Conservation (phyloP, 1,140 invertebrate genomes). For the Drosophila ananassae region DNA sequence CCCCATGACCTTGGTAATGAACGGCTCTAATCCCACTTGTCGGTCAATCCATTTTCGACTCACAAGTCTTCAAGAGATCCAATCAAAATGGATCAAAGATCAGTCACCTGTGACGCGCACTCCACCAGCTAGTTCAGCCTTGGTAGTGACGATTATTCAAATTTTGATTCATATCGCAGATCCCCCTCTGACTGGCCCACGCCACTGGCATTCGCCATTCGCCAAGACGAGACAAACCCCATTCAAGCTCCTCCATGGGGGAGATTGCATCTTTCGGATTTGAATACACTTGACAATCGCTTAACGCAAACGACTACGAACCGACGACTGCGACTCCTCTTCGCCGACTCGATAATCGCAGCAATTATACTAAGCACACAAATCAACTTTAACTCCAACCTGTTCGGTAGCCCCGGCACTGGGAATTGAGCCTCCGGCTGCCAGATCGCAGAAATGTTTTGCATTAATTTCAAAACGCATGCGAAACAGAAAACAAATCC, state of each 20-base stretch:
- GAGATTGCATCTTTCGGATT: conserved; percentile 53
- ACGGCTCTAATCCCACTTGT: conserved; percentile 18
- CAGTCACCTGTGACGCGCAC: conserved; percentile 15
- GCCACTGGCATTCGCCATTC: conserved; percentile 23
- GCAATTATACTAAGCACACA: conserved; percentile 71
- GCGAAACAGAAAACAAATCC: conserved; percentile 42
- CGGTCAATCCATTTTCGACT: neutral
- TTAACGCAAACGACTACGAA: conserved; percentile 56
- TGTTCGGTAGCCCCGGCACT: conserved; percentile 15
- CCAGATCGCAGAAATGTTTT: conserved; percentile 43
- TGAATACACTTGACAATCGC: conserved; percentile 73
- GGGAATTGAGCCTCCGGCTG: conserved; percentile 20
- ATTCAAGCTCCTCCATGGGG: conserved; percentile 35
- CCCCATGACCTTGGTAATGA: conserved; percentile 19
- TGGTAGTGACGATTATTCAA: conserved; percentile 20
- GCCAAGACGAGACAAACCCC: conserved; percentile 29
- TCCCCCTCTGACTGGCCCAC: neutral
- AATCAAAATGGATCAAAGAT: conserved; percentile 19
- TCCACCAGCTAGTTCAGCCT: conserved; percentile 12
- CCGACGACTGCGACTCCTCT: conserved; percentile 21
- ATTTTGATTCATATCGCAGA: neutral
- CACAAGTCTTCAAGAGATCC: neutral
- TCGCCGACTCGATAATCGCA: conserved; percentile 58
- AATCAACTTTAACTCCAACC: conserved; percentile 57
- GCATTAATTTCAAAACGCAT: conserved; percentile 61